phyloP scores from a whole-genome alignment of 2,888 invertebrate species.

The Lepidocyrtinus sp. region DNA sequence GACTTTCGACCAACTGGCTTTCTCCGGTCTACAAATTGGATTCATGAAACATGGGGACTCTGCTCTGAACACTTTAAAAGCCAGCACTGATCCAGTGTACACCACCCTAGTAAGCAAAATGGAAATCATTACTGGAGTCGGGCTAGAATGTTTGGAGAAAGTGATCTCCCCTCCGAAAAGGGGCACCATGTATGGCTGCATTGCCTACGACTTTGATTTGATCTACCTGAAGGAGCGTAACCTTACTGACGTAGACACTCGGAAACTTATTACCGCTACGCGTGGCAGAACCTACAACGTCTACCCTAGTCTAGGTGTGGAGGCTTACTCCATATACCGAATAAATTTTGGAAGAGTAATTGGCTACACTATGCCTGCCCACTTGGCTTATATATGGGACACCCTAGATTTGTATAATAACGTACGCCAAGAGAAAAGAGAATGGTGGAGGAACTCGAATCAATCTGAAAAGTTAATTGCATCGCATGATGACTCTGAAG shows the following conservation, averaged over 20 bases:
- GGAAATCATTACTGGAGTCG: conserved; percentile 49
- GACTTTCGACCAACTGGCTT: conserved; percentile 44
- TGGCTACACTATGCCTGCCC: conserved; percentile 24
- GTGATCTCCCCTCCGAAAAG: conserved; percentile 23
- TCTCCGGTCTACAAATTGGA: conserved; percentile 35
- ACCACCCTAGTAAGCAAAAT: conserved; percentile 43
- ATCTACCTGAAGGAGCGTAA: conserved; percentile 52
- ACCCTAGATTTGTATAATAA: conserved; percentile 52
- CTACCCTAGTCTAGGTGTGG: conserved; percentile 31
- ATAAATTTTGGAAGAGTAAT: conserved; percentile 49
- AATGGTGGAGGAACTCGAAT: conserved; percentile 57
- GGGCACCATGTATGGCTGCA: conserved; percentile 27
- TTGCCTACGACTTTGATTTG: conserved; percentile 55
- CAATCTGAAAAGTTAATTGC: conserved; percentile 52
- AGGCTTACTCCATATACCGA: conserved; percentile 51
- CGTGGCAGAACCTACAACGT: conserved; percentile 54
- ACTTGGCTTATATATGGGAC: conserved; percentile 44
- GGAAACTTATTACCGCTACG: conserved; percentile 39
- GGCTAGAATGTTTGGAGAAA: conserved; percentile 52
- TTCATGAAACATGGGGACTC: conserved; percentile 62
- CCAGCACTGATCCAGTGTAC: conserved; percentile 54
- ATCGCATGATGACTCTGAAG: neutral
- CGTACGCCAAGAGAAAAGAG: conserved; percentile 48
- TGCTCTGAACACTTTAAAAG: conserved; percentile 43
- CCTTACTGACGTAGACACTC: conserved; percentile 44